phyloP scores from a whole-genome alignment of 2,113 vertebrate genomes.

The Callospermophilus lateralis region DNA sequence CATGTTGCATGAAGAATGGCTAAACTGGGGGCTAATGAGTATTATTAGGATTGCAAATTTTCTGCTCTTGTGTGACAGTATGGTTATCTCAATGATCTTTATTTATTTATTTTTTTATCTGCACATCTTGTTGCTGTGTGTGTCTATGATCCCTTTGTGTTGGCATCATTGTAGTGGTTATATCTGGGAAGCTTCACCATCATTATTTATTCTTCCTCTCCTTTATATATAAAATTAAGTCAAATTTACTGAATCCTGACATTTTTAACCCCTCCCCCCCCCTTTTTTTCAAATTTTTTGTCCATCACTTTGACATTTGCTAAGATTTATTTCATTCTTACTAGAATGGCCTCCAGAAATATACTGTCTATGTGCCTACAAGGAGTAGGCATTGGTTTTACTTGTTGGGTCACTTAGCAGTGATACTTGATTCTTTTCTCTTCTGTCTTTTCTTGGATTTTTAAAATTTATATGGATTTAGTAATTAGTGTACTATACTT shows the following conservation, averaged over 20 bases:
- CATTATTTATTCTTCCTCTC: neutral
- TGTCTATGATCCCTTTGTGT: accelerated
- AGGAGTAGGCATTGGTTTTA: neutral
- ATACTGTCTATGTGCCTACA: neutral
- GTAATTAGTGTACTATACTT: neutral
- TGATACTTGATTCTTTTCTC: neutral
- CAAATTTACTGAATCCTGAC: neutral
- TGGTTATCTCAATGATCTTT: neutral
- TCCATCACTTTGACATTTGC: neutral
- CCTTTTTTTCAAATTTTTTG: neutral
- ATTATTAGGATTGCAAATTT: neutral
- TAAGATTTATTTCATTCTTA: neutral
- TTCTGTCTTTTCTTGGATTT: neutral
- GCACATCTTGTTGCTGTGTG: neutral
- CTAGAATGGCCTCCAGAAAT: neutral
- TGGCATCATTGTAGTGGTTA: neutral
- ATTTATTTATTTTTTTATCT: neutral
- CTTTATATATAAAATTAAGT: neutral
- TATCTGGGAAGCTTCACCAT: neutral
- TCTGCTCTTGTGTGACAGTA: neutral
- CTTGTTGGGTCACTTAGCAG: neutral
- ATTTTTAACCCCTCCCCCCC: neutral
- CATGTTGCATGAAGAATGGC: neutral
- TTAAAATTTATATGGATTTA: neutral
- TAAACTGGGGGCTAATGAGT: neutral